These are phyloP conservation scores for Brachirus orientalis DNA, from an alignment of 2,113 vertebrate species.

Conservation along the genomic window DNA sequence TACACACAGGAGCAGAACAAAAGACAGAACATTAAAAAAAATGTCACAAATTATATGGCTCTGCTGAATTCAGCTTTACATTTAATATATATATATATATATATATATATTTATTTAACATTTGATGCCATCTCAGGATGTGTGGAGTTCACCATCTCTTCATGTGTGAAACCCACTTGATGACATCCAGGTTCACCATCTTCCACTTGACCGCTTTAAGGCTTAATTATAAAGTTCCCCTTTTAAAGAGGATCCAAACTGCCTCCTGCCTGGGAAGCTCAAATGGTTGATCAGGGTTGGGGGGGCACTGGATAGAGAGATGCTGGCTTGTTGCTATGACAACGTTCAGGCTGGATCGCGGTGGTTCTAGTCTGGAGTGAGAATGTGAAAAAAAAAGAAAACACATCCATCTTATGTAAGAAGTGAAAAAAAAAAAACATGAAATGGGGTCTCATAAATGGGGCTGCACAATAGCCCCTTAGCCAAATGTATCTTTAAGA, in stretches of 20 bases:
- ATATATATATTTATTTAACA: neutral
- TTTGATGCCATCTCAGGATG: slow-evolving; percentile 9
- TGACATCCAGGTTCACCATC: slow-evolving; percentile 36
- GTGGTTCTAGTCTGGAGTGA: slow-evolving; percentile 58
- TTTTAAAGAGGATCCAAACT: slow-evolving; percentile 60
- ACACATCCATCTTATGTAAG: slow-evolving; percentile 68
- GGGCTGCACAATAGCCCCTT: slow-evolving; percentile 52
- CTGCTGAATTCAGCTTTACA: too few relatives aligned
- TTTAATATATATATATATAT: too few relatives aligned
- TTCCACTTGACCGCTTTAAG: slow-evolving; percentile 23
- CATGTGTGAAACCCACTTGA: slow-evolving; percentile 39
- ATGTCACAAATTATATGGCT: too few relatives aligned
- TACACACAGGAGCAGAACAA: neutral
- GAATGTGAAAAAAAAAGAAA: neutral
- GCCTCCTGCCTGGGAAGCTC: slow-evolving; percentile 63
- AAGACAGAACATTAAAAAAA: too few relatives aligned
- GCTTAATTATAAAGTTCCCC: slow-evolving; percentile 40
- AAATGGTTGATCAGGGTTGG: slow-evolving; percentile 38
- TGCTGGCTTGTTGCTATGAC: slow-evolving; percentile 81
- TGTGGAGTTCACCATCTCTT: slow-evolving; percentile 18
- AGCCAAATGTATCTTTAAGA: slow-evolving; percentile 45
- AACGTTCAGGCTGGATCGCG: slow-evolving; percentile 75
- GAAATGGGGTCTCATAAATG: slow-evolving; percentile 68
- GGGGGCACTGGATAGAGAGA: slow-evolving; percentile 72
- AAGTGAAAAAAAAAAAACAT: slow-evolving; percentile 9